Base-by-base conservation (phyloP, 2,888 invertebrate species). In the Noctua pronuba region DNA sequence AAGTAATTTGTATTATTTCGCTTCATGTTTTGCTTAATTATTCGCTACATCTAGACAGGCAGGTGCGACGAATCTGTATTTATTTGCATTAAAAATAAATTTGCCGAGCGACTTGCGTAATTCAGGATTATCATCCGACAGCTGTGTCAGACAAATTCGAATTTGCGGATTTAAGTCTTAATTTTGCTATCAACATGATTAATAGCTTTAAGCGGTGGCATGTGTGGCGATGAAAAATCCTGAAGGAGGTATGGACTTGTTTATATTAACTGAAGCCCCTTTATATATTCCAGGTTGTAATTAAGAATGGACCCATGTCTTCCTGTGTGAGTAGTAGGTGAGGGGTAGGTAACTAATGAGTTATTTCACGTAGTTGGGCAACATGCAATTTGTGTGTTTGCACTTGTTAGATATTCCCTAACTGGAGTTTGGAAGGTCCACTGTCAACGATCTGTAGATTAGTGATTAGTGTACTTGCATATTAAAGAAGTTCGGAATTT, bases 21-120 rank as follows among this genome's bases (percentile, higher is more conserved):
- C 94, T 94, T 92, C 93, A 94, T 94, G 94, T 94, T 95, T 92
- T 91, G 93, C 95, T 94, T 95, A 95, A 95, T 95, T 95, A 95
- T 95, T 93, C 94, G 93, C 92, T 92, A 94, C 94, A 94, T 91
- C 94, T 92, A 94, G 94, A 93, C 94, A 91, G 93, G 93, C 95
- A 95, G 95, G 95, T 95, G 96, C 94, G 94, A 95, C 94, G 93
- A 95, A 94, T 94, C 95, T 95, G 95, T 95, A 95, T 95, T 95
- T 95, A 95, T 95, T 95, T 95, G 95, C 95, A 95, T 95, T 95
- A 95, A 95, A 95, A 95, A 95, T 95, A 95, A 94, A 95, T 95
- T 95, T 92, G 91, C 92, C 91, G 89, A 91, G 94, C 92, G 94
- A 95, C 94, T 94, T 92, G 92, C 94, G 93, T 94, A 94, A 94